Evolutionary conservation across 2,888 invertebrate genomes (phyloP).

Genomic region (Drosophila subquinaria): DNA sequence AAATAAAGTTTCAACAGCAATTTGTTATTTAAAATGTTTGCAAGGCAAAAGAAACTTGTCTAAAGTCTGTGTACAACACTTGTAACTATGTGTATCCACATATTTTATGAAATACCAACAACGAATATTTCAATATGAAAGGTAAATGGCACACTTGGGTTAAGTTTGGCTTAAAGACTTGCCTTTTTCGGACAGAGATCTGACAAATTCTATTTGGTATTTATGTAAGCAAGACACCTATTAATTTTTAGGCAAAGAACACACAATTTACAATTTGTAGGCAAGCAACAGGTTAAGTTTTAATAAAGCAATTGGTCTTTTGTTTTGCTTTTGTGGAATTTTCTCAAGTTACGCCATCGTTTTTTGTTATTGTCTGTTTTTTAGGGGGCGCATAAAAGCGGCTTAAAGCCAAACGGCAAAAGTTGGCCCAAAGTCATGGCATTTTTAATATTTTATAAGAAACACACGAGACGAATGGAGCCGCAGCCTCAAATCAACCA

Average conservation of each 20-base stretch:
- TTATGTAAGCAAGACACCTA: slow-evolving; percentile 26
- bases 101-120: slow-evolving; percentile 32
- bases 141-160: slow-evolving; percentile 37
- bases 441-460: slow-evolving; percentile 75
- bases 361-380: background rate
- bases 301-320: slow-evolving; percentile 45
- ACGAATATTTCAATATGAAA: slow-evolving; percentile 11
- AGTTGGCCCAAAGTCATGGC: slow-evolving; percentile 55
- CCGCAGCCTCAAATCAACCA: slow-evolving; percentile 63
- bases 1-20: slow-evolving; percentile 31
- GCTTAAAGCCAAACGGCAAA: slow-evolving; percentile 37
- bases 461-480: slow-evolving; percentile 40
- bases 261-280: slow-evolving; percentile 2
- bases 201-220: slow-evolving; percentile 46
- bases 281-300: slow-evolving; percentile 55
- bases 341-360: background rate
- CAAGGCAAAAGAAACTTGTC: slow-evolving; percentile 16
- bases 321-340: slow-evolving; percentile 27
- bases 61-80: slow-evolving; percentile 4
- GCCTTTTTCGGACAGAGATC: background rate
- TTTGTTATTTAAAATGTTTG: slow-evolving; percentile 40
- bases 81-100: slow-evolving; percentile 12
- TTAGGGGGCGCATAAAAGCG: slow-evolving; percentile 11
- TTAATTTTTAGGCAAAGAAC: slow-evolving; percentile 14
- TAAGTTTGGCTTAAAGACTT: slow-evolving; percentile 9